phyloP scores from a whole-genome alignment of 2,888 invertebrate genomes.

The Cryptophagus acutangulus region DNA sequence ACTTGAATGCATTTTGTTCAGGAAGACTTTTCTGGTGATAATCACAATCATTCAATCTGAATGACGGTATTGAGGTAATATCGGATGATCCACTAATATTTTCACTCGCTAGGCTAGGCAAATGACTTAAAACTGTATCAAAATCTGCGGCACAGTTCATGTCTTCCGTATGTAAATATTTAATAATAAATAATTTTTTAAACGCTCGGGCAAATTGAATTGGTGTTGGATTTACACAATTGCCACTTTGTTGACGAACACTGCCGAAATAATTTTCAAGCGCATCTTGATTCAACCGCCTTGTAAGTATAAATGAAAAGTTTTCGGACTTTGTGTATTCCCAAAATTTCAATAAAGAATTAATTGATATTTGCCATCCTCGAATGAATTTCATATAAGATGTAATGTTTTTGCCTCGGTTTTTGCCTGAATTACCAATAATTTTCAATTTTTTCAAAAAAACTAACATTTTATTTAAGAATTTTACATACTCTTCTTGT shows the following conservation, averaged over 20 bases:
- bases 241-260: conserved; percentile 18
- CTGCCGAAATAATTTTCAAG: conserved; percentile 21
- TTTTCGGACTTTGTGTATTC: conserved; percentile 4
- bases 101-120: background rate
- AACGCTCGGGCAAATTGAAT: conserved; percentile 18
- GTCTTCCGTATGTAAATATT: conserved; percentile 9
- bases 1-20: conserved; percentile 17
- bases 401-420: conserved; percentile 6
- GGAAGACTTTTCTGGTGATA: conserved; percentile 13
- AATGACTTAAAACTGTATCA: background rate
- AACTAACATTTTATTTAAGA: conserved; percentile 4
- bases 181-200: conserved; percentile 17
- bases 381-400: conserved; percentile 8
- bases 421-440: background rate
- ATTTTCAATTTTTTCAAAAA: conserved; percentile 12
- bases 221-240: conserved; percentile 18
- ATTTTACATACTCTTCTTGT: conserved; percentile 11
- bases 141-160: conserved; percentile 7
- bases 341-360: conserved; percentile 7
- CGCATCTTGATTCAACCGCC: conserved; percentile 19
- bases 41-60: conserved; percentile 8
- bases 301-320: conserved; percentile 11
- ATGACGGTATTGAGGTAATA: conserved; percentile 5
- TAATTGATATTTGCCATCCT: conserved; percentile 7
- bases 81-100: background rate